Evolutionary conservation across 2,888 invertebrate genomes (phyloP), one percentile per base, ranked within the genome.

Genomic region (Cataglyphis albicans): DNA sequence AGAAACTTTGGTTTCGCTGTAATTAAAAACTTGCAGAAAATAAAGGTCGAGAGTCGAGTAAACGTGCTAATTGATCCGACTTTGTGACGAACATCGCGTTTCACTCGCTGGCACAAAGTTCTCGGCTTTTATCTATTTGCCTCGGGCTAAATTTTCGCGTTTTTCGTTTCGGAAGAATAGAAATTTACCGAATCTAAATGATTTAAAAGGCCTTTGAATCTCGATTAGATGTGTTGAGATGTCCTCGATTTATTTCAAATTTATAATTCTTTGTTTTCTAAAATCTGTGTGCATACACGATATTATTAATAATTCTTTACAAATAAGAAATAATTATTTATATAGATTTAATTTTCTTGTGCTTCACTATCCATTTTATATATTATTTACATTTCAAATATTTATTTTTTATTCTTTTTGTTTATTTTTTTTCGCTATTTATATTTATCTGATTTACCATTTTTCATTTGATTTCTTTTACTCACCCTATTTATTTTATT

Each of bases 1-100:
- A 57, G 35, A 4, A 70, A 78, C 21, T 78, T 70, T 7, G 29
- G 41, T 15, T 41, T 41, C 32, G 21, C 29, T 57, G 78, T 78
- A 78, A 78, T 78, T 78, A 78, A 78, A 78, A 78, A 78, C 41
- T 78, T 32, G 32, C 57, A 12, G 32, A 59, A 78, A 78, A 78
- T 78, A 68, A 68, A 78, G 68, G 76, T 78, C 68, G 68, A 78
- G 78, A 41, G 57, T 57, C 21, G 57, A 78, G 70, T 70, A 57
- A 78, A 41, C 41, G 21, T 70, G 41, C 70, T 78, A 78, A 78
- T 78, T 78, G 57, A 78, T 70, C 41, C 21, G 70, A 57, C 41
- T 78, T 41, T 4, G 41, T 21, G 41, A 78, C 41, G 57, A 15
- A 78, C 70, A 78, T 78, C 70, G 32, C 32, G 12, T 57, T 70